Percentiles rank a stretch among this genome's conserved stretches.
Conservation (phyloP, 1,140 invertebrate species). For the Melanaphis sacchari region DNA sequence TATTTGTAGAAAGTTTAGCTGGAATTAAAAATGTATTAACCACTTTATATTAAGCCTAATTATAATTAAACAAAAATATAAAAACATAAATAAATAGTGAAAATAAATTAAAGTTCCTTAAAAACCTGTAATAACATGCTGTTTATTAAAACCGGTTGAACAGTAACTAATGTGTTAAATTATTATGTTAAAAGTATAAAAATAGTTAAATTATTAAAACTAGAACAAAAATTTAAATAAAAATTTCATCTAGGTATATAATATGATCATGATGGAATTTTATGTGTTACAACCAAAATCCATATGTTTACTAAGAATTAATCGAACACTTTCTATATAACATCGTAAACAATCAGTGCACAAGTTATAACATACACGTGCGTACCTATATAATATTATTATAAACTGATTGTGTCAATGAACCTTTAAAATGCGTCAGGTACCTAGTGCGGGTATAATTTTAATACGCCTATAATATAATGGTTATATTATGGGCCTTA, state of each 20-base stretch:
- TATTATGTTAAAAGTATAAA: constrained; percentile 20
- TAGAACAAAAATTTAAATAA: constrained; percentile 22
- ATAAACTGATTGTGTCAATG: constrained; percentile 17
- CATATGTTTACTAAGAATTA: constrained; percentile 7
- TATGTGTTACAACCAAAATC: constrained; percentile 7
- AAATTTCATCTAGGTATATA: neutral
- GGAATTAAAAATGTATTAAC: neutral
- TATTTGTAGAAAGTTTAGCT: neutral
- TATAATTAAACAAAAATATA: neutral
- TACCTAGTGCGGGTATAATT: neutral
- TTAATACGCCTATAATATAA: neutral
- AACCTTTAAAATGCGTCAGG: neutral
- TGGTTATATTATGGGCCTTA: too few species aligned
- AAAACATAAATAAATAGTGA: neutral
- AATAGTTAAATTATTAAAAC: constrained; percentile 24
- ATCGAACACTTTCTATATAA: constrained; percentile 33
- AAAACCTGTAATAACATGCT: constrained; percentile 22
- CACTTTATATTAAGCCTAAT: constrained; percentile 2
- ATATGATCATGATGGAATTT: neutral
- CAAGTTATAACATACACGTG: neutral
- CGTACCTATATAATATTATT: neutral
- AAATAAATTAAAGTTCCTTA: constrained; percentile 13
- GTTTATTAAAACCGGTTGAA: neutral
- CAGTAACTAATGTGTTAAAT: neutral
- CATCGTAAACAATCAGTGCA: constrained; percentile 12